These are phyloP conservation scores for Sussaba pulchella DNA, from an alignment of 2,888 invertebrate genomes.

Conservation along the genomic window DNA sequence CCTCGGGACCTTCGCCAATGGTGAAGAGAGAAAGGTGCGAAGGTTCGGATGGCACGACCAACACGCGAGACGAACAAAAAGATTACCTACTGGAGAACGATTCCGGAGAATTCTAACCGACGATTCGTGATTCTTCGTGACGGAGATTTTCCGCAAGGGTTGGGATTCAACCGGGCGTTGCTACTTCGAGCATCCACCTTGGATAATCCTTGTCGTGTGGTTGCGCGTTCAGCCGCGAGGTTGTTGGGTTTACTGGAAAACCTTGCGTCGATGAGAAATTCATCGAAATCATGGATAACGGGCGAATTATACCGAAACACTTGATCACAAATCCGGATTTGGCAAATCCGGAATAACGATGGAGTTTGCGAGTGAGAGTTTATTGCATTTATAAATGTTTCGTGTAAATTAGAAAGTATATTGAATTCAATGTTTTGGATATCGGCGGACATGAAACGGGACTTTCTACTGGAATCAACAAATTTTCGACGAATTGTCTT, in stretches of 20 bases:
- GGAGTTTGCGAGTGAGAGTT: too few species aligned
- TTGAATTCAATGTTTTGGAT: too few species aligned
- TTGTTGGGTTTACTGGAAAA: neutral
- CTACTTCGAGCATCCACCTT: constrained; percentile 26
- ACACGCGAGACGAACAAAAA: constrained; percentile 19
- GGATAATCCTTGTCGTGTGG: constrained; percentile 43
- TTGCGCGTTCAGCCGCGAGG: constrained; percentile 15
- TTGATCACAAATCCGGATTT: neutral
- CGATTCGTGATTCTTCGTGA: constrained; percentile 58
- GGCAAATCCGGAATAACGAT: neutral
- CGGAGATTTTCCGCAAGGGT: constrained; percentile 47
- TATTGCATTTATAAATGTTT: too few species aligned
- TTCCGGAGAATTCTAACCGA: constrained; percentile 52
- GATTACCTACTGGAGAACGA: constrained; percentile 39
- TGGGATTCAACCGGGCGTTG: constrained; percentile 5
- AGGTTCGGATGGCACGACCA: constrained; percentile 35
- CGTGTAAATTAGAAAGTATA: too few species aligned
- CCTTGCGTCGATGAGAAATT: constrained; percentile 34
- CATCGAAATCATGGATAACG: constrained; percentile 32
- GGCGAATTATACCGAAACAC: constrained; percentile 21
- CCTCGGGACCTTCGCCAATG: constrained; percentile 4
- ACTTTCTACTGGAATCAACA: too few species aligned
- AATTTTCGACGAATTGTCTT: too few species aligned
- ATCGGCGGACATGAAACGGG: too few species aligned
- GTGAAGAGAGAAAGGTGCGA: constrained; percentile 53